Conservation (phyloP, 2,888 invertebrate species). For the Acanthopleura granulata region DNA sequence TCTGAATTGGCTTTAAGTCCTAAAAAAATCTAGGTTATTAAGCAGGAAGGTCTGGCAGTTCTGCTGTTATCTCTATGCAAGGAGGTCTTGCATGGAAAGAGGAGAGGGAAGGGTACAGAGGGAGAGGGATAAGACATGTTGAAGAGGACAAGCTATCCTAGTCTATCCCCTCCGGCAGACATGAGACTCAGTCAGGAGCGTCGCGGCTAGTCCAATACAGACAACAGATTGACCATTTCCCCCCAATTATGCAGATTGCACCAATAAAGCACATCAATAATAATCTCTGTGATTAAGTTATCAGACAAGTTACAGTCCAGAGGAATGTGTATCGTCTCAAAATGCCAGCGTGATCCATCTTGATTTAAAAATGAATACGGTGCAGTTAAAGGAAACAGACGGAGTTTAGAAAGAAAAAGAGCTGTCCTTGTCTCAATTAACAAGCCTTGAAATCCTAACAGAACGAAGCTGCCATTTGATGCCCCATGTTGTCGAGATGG, state of each 20-base stretch:
- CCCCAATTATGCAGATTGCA: constrained; percentile 8
- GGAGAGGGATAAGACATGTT: too few relatives aligned
- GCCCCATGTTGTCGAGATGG: too few relatives aligned
- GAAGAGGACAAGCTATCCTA: too few relatives aligned
- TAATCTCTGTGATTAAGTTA: constrained; percentile 4
- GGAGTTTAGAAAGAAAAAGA: too few relatives aligned
- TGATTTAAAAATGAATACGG: neutral
- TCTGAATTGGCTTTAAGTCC: too few relatives aligned
- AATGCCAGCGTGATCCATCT: neutral
- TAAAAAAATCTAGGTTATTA: too few relatives aligned
- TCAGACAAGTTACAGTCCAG: neutral
- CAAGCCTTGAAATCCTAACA: neutral
- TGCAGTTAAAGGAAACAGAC: neutral
- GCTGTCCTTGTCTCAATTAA: neutral
- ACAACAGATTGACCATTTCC: constrained; percentile 1
- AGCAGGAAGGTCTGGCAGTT: too few relatives aligned
- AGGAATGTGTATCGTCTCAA: neutral
- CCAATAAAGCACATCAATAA: constrained; percentile 1
- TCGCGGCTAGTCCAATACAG: neutral
- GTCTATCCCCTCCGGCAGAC: constrained; percentile 7
- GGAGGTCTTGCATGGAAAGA: too few relatives aligned
- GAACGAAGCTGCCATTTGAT: neutral
- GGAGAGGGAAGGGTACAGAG: too few relatives aligned
- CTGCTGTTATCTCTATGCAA: too few relatives aligned
- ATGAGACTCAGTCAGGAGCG: neutral